A percentile compares a stretch with the other conserved stretches of the same genome.
These are phyloP conservation scores for Danio choprae DNA, from an alignment of 2,797 vertebrate genomes.

Conservation along the genomic window DNA sequence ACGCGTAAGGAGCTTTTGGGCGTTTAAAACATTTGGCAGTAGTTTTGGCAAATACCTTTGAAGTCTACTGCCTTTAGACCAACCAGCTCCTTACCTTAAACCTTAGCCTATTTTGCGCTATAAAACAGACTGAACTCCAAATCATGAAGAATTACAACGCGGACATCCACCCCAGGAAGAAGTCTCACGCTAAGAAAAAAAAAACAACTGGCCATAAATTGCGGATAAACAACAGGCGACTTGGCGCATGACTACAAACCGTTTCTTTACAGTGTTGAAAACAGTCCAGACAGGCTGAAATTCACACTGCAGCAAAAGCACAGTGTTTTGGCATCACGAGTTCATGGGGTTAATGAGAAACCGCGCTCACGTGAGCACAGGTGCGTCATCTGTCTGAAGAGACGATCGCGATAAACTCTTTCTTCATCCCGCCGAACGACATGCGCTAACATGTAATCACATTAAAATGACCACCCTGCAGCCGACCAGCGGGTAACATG, in stretches of 20 bases:
- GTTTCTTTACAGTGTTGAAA: neutral
- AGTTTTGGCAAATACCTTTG: neutral
- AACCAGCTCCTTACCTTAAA: neutral
- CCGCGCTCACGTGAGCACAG: conserved; percentile 75
- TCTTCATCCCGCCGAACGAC: conserved; percentile 52
- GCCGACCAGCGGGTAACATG: conserved; percentile 24
- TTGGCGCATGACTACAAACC: neutral
- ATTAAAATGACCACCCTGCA: conserved; percentile 39
- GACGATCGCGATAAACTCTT: conserved; percentile 46
- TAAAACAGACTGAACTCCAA: neutral
- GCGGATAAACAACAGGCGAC: neutral
- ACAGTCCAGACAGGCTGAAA: neutral
- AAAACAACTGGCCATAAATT: conserved; percentile 14
- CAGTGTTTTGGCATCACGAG: conserved; percentile 38
- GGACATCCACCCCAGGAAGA: conserved; percentile 72
- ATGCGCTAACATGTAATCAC: conserved; percentile 46
- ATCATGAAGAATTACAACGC: neutral
- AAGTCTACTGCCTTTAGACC: neutral
- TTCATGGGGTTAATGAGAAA: conserved; percentile 67
- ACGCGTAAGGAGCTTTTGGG: neutral
- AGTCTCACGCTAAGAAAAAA: conserved; percentile 11
- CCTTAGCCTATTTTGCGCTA: neutral
- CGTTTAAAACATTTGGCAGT: no score
- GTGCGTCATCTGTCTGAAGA: conserved; percentile 78
- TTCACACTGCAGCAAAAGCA: neutral